phyloP scores from a whole-genome alignment of 2,113 vertebrate genomes.

The Solea solea region DNA sequence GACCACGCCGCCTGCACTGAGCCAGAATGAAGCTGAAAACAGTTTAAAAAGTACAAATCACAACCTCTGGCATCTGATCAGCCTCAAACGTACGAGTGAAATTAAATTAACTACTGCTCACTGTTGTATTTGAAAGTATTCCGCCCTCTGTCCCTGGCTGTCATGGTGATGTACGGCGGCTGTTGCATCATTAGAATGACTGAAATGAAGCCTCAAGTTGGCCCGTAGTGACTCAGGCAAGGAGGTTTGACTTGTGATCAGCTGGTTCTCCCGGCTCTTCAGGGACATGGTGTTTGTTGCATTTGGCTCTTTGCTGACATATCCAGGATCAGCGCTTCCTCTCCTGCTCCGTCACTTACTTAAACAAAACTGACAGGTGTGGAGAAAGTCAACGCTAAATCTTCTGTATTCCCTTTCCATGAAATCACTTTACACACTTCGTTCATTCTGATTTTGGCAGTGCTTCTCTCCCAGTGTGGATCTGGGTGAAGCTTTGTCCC shows the following conservation, averaged over 20 bases:
- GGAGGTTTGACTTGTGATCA: slow-evolving; percentile 31
- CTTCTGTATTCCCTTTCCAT: slow-evolving; percentile 37
- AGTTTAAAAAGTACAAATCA: slow-evolving; percentile 23
- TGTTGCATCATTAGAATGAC: slow-evolving; percentile 35
- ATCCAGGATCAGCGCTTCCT: slow-evolving; percentile 52
- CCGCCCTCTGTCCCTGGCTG: slow-evolving; percentile 16
- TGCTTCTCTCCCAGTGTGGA: slow-evolving; percentile 17
- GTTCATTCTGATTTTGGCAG: slow-evolving; percentile 45
- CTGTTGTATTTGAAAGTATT: slow-evolving; percentile 28
- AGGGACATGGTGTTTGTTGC: slow-evolving; percentile 51
- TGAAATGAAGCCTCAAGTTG: slow-evolving; percentile 43
- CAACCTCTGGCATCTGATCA: slow-evolving; percentile 10
- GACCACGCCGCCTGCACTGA: slow-evolving; percentile 9
- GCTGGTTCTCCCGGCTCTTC: slow-evolving; percentile 62
- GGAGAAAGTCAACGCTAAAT: slow-evolving; percentile 26
- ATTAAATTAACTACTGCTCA: slow-evolving; percentile 17
- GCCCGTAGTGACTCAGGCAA: slow-evolving; percentile 31
- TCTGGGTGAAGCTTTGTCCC: slow-evolving; percentile 22
- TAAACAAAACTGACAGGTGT: slow-evolving; percentile 48
- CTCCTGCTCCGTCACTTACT: slow-evolving; percentile 49
- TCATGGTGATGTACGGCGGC: background rate
- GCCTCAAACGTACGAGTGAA: slow-evolving; percentile 24
- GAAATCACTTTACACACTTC: slow-evolving; percentile 52
- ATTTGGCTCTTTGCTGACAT: slow-evolving; percentile 36
- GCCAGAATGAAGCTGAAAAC: slow-evolving; percentile 57